These are phyloP conservation scores for Glareola pratincola DNA, from an alignment of 2,113 vertebrate genomes.

Conservation along the genomic window DNA sequence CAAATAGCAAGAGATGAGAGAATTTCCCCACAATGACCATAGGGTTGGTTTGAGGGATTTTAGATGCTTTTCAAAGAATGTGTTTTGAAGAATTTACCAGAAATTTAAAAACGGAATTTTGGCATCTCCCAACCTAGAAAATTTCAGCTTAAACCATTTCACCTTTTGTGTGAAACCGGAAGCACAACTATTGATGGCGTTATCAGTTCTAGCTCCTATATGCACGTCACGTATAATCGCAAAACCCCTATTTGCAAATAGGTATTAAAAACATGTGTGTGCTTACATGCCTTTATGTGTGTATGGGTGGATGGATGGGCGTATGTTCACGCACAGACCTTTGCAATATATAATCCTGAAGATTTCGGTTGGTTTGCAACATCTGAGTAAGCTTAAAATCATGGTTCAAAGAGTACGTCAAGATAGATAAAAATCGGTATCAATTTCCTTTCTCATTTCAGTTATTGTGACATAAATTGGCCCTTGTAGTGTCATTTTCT, in stretches of 20 bases:
- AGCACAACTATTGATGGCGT: background rate
- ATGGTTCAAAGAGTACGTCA: background rate
- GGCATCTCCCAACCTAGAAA: background rate
- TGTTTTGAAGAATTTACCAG: background rate
- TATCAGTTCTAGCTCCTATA: background rate
- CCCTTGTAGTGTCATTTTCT: background rate
- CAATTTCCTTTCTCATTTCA: background rate
- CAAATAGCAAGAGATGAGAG: background rate
- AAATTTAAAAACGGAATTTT: background rate
- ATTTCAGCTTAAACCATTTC: background rate
- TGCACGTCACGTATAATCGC: rapidly evolving
- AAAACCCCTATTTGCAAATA: background rate
- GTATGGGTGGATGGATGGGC: too few relatives aligned
- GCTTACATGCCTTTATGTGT: background rate
- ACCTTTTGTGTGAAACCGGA: background rate
- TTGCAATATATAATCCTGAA: background rate
- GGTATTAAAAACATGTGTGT: rapidly evolving
- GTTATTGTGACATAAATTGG: slow-evolving; percentile 29
- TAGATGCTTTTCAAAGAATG: background rate
- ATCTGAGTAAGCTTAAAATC: background rate
- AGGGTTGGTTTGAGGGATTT: background rate
- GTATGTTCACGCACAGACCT: background rate
- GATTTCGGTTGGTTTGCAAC: background rate
- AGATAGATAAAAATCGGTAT: background rate
- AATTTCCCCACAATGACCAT: background rate